These are phyloP conservation scores for Esox lucius DNA, from an alignment of 2,797 vertebrate genomes.

Conservation along the genomic window DNA sequence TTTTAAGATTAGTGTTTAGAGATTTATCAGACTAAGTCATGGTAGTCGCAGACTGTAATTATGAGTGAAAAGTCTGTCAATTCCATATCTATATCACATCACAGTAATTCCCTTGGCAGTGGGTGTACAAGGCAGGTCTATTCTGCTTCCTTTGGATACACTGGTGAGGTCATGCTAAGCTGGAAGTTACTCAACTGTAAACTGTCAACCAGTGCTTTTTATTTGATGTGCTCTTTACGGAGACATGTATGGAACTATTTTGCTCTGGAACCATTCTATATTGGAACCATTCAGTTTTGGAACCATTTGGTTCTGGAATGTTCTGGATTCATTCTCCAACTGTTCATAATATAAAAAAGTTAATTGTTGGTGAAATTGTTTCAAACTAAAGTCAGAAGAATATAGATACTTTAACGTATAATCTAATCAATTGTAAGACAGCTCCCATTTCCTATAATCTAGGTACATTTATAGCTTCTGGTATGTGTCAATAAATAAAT, in stretches of 20 bases:
- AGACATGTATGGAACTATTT: not conserved
- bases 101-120: not conserved
- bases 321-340: not conserved
- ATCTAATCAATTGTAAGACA: slow-evolving; percentile 24
- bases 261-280: not conserved
- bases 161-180: not conserved
- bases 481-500: slow-evolving; percentile 39
- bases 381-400: not conserved
- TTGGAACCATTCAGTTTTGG: not conserved
- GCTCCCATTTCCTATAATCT: slow-evolving; percentile 19
- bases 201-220: not conserved
- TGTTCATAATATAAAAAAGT: not conserved
- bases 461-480: slow-evolving; percentile 40
- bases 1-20: not conserved
- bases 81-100: not conserved
- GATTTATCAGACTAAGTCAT: not conserved
- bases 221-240: not conserved
- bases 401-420: slow-evolving; percentile 32
- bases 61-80: not conserved
- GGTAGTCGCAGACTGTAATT: not conserved
- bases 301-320: not conserved
- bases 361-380: not conserved
- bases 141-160: not conserved
- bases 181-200: not conserved
- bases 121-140: not conserved